Conservation (phyloP, 2,797 vertebrate genomes). For the Periparus ater region DNA sequence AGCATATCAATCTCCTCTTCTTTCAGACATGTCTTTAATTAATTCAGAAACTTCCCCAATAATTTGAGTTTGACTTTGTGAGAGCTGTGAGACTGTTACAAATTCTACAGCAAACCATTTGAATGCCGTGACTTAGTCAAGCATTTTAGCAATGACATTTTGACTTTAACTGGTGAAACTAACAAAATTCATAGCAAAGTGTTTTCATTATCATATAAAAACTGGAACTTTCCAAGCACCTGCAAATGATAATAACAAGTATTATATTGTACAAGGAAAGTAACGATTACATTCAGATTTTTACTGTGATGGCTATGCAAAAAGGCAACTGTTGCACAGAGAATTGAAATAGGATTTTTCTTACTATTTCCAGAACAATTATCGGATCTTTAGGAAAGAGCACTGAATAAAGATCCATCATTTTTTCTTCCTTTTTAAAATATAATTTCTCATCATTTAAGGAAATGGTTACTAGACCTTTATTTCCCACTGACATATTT, state of each 20-base stretch:
- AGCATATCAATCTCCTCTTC: neutral
- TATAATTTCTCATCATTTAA: neutral
- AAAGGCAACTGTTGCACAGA: neutral
- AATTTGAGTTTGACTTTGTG: neutral
- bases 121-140: neutral
- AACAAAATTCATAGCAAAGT: neutral
- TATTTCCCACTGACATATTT: neutral
- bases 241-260: neutral
- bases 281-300: neutral
- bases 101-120: neutral
- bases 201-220: neutral
- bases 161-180: neutral
- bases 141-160: neutral
- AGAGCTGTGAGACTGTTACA: neutral
- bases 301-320: neutral
- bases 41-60: neutral
- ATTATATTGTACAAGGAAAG: neutral
- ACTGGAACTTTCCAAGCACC: neutral
- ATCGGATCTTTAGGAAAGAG: neutral
- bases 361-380: neutral
- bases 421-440: neutral
- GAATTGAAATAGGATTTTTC: neutral
- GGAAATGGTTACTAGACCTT: neutral
- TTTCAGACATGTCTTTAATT: neutral
- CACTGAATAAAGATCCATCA: neutral